Evolutionary conservation across 2,113 vertebrate genomes (phyloP).

Genomic region (Struthidea cinerea): DNA sequence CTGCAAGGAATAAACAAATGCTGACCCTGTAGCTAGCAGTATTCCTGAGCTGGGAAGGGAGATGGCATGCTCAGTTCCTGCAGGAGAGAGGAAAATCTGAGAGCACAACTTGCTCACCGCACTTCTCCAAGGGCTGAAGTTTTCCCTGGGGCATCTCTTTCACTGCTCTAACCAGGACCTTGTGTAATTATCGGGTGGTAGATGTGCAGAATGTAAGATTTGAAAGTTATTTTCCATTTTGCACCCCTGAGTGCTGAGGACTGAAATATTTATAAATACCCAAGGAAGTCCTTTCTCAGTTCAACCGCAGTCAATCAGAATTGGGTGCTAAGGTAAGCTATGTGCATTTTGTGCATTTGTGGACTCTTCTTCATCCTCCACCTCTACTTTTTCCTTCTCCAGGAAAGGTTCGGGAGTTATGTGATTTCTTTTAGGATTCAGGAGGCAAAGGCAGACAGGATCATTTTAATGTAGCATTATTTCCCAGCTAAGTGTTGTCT

Average conservation of each 20-base stretch:
- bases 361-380: neutral
- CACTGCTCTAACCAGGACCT: neutral
- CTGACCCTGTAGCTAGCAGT: neutral
- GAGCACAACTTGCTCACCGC: neutral
- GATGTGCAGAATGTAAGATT: neutral
- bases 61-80: neutral
- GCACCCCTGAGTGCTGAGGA: neutral
- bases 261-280: neutral
- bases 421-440: neutral
- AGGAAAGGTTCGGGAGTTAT: neutral
- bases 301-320: neutral
- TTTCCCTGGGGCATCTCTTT: neutral
- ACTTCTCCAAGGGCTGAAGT: neutral
- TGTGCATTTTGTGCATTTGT: neutral
- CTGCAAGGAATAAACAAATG: constrained; percentile 49
- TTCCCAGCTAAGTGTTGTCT: neutral
- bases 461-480: neutral
- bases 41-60: neutral
- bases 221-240: neutral
- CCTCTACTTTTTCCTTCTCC: neutral
- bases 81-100: neutral
- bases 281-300: neutral
- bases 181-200: fast-evolving
- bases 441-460: neutral
- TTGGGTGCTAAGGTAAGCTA: neutral